phyloP scores from a whole-genome alignment of 2,797 vertebrate genomes.

The Melanotaenia parkinsoni region DNA sequence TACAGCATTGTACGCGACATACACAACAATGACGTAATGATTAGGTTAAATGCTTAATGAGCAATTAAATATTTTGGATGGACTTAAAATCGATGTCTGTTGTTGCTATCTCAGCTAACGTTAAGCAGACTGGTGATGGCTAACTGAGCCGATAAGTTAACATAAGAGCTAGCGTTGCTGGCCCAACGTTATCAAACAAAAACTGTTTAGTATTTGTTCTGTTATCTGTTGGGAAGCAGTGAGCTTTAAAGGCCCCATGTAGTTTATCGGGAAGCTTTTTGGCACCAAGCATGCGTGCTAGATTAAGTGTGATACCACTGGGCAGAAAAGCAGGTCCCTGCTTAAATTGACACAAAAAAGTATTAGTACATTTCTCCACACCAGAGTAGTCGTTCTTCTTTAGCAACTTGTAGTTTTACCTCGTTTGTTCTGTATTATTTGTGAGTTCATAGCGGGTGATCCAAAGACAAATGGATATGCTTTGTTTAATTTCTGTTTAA shows the following conservation, averaged over 20 bases:
- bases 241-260: background rate
- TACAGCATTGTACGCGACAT: background rate
- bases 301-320: background rate
- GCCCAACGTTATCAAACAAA: background rate
- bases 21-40: no score
- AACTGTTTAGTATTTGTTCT: background rate
- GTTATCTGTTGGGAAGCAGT: background rate
- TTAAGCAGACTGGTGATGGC: slow-evolving; percentile 40
- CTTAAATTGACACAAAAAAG: background rate
- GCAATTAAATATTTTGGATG: slow-evolving; percentile 4
- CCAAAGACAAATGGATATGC: no score
- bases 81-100: slow-evolving; percentile 35
- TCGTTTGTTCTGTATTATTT: background rate
- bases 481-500: background rate
- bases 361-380: background rate
- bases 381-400: background rate
- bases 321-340: background rate
- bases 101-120: slow-evolving; percentile 56
- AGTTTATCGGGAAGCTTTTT: background rate
- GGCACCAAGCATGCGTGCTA: slow-evolving; percentile 23
- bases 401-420: background rate
- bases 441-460: background rate
- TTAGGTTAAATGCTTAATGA: background rate
- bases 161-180: slow-evolving; percentile 16
- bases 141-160: slow-evolving; percentile 45